Evolutionary conservation across 2,888 invertebrate genomes (phyloP), one percentile per base, ranked within the genome.

Genomic region (Stomorhina lunata): DNA sequence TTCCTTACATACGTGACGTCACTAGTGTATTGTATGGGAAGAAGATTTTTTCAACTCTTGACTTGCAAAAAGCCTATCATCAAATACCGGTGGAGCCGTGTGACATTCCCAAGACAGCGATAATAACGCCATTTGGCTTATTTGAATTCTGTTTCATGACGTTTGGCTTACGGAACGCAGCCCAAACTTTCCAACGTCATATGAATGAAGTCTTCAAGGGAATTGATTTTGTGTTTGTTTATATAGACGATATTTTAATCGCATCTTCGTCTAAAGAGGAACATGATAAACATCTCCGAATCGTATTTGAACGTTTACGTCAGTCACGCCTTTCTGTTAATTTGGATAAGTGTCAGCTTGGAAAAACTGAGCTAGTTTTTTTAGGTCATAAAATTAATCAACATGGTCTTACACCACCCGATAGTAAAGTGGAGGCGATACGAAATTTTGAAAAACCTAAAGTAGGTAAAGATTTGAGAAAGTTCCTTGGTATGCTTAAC

Each of bases 101-200:
- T 9, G 37, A 37, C 12, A 59, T 59, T 20, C 59, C 59, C 4
- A 89, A 90, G 81, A 84, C 82, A 20, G 84, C 83, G 1, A 86
- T 90, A 4, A 88, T 83, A 12, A 90, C 89, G 1, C 88, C 89
- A 1, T 89, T 89, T 72, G 89, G 89, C 3, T 78, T 89, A 3
- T 90, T 86, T 63, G 89, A 90, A 80, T 88, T 86, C 61, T 50
- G 81, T 0, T 43, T 25, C 5, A 89, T 89, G 89, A 84, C 87
- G 0, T 90, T 89, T 72, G 89, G 89, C 0, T 81, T 91, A 10
- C 29, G 55, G 17, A 57, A 7, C 80, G 87, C 0, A 88, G 88
- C 1, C n/a, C 25, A 59, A 37, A 59, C 59, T 5, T 59, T 37
- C 32, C 59, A 59, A 17, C 40, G 59, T 20, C 48, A 48, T 3